phyloP scores from a whole-genome alignment of 2,113 vertebrate genomes.

The Sisor rabdophorus region DNA sequence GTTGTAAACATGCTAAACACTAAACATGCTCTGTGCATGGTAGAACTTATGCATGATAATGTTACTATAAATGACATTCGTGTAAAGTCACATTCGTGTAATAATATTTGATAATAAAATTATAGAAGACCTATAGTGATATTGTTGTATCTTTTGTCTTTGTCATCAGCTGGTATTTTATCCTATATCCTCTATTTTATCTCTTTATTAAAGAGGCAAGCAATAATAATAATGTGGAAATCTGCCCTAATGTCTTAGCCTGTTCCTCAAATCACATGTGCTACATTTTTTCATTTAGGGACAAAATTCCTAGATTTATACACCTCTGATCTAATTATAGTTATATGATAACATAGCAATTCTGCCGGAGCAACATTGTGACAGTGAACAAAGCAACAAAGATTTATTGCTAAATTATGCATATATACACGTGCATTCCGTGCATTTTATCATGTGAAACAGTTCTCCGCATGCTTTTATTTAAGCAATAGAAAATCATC shows the following conservation, averaged over 20 bases:
- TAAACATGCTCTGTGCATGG: too few species aligned
- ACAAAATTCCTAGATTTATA: conserved; percentile 13
- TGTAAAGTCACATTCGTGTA: background rate
- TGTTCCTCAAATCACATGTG: conserved; percentile 12
- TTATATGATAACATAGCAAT: background rate
- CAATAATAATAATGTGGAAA: conserved; percentile 18
- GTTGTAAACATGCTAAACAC: too few species aligned
- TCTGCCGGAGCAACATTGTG: conserved; percentile 19
- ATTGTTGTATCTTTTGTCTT: too few species aligned
- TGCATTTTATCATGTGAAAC: background rate
- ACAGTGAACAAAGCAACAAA: conserved; percentile 14
- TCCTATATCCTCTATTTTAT: too few species aligned
- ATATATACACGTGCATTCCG: background rate
- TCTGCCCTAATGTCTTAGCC: conserved; percentile 21
- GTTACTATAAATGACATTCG: background rate
- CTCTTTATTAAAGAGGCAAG: conserved; percentile 14
- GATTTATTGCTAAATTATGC: conserved; percentile 31
- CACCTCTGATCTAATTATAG: conserved; percentile 41
- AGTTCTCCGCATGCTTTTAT: conserved; percentile 11
- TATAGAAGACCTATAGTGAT: background rate
- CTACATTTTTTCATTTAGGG: conserved; percentile 14
- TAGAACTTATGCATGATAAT: too few species aligned
- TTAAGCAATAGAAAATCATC: conserved; percentile 23
- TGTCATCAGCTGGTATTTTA: too few species aligned
- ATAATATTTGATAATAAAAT: background rate